Evolutionary conservation across 2,113 vertebrate genomes (phyloP), one percentile per base, ranked within the genome.

Genomic region (Ovis aries): DNA sequence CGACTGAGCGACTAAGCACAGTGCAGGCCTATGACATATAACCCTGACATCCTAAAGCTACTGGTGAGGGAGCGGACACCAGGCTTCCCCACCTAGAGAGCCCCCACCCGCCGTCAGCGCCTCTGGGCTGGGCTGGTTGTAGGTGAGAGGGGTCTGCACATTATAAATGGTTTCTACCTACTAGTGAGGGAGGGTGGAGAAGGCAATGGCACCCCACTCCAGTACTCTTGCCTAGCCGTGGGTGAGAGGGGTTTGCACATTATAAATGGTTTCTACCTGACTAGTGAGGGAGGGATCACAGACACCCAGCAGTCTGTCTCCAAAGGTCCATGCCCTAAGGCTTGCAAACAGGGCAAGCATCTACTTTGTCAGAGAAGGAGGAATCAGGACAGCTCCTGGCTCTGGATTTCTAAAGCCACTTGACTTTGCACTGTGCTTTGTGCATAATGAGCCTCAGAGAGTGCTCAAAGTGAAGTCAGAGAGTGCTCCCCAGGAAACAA

Each of bases 311-410:
- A 17, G 9, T 31, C 40, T 88, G 48, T 33, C 94, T 77, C 9
- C 50, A 29, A 31, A 53, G 19, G 10, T 16, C 21, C 27, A 3
- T 21, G 52, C 10, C 2, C 43, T 3, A 45, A 81, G 27, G 59
- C 48, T 53, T 59, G 17, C 7, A 1, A 91, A 60, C 33, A 33
- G 60, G 55, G 48, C n/a, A 27, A 3, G 78, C 33, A 13, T 10
- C 60, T 52, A 59, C 57, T 48, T 27, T 36, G 55, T 27, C 50
- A 16, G 31, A 85, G 50, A 11, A 48, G 62, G 55, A 77, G 25
- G 11, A 40, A n/a, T 14, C 21, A 31, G 45, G 19, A 53, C 0
- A 0, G 17, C 50, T 23, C 60, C 62, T 27, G 6, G 19, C 21
- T 53, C 60, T 1, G 23, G 19, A 25, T 53, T 36, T 45, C 62